Percentiles rank a stretch among this genome's conserved stretches.
phyloP scores from a whole-genome alignment of 2,113 vertebrate genomes.

The Rissa tridactyla region DNA sequence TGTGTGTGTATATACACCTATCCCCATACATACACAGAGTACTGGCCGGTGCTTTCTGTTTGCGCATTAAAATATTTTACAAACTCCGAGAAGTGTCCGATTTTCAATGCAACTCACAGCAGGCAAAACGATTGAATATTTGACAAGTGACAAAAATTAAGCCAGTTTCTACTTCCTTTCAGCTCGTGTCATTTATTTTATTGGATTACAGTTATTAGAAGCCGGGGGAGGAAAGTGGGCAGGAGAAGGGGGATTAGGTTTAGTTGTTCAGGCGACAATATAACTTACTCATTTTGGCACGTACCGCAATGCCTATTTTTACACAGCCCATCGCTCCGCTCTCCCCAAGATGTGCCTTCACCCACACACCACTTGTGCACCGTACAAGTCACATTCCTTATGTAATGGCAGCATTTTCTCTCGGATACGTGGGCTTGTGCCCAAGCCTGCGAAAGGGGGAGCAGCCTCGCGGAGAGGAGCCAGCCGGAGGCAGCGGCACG shows the following conservation, averaged over 20 bases:
- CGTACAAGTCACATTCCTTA: not conserved
- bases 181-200: not conserved
- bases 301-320: constrained; percentile 14
- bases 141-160: constrained; percentile 7
- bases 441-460: not conserved
- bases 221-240: constrained; percentile 29
- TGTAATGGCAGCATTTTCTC: not conserved
- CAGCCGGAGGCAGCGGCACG: not conserved
- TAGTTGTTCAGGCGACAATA: not conserved
- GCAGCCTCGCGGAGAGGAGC: not conserved
- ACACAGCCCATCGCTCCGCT: not conserved
- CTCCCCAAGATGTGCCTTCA: constrained; percentile 30
- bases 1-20: fast-evolving
- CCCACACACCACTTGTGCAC: constrained; percentile 48
- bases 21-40: fast-evolving
- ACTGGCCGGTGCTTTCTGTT: not conserved
- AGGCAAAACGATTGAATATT: not conserved
- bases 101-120: not conserved
- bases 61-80: not conserved
- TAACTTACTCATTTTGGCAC: constrained; percentile 24
- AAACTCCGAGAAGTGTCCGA: not conserved
- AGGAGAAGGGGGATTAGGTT: constrained; percentile 19
- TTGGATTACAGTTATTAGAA: constrained; percentile 48
- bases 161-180: constrained; percentile 42
- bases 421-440: not conserved